These are phyloP conservation scores for Dione juno DNA, from an alignment of 2,888 invertebrate genomes.

Conservation along the genomic window DNA sequence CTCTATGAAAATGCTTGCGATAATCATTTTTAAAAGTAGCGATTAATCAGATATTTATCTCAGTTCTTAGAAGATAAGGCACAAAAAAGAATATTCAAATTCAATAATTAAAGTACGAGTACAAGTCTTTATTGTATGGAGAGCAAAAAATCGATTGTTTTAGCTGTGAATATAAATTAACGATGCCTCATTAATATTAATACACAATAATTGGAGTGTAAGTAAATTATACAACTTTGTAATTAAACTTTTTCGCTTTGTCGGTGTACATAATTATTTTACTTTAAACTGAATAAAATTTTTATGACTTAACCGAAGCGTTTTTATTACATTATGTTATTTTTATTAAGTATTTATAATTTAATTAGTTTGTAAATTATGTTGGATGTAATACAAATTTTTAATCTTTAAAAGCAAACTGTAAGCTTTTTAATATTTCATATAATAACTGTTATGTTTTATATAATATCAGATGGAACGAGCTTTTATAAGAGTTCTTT, in stretches of 20 bases:
- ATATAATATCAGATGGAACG: background rate
- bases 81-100: constrained; percentile 13
- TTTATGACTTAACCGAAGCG: background rate
- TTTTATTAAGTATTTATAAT: background rate
- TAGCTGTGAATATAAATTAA: constrained; percentile 35
- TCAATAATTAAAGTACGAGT: constrained; percentile 20
- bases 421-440: background rate
- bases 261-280: background rate
- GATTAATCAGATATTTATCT: constrained; percentile 8
- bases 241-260: constrained; percentile 27
- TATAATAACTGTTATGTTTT: background rate
- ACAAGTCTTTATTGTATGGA: constrained; percentile 10
- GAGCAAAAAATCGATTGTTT: constrained; percentile 37
- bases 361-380: background rate
- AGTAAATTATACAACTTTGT: constrained; percentile 26
- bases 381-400: background rate
- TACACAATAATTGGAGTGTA: constrained; percentile 32
- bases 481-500: background rate
- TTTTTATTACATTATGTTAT: background rate
- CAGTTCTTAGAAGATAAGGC: constrained; percentile 9
- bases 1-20: background rate
- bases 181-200: constrained; percentile 41
- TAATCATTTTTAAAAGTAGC: background rate
- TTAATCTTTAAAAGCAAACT: background rate
- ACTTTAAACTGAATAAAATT: background rate